Base-by-base conservation (phyloP, 2,113 vertebrate genomes). In the Arvicanthis niloticus region DNA sequence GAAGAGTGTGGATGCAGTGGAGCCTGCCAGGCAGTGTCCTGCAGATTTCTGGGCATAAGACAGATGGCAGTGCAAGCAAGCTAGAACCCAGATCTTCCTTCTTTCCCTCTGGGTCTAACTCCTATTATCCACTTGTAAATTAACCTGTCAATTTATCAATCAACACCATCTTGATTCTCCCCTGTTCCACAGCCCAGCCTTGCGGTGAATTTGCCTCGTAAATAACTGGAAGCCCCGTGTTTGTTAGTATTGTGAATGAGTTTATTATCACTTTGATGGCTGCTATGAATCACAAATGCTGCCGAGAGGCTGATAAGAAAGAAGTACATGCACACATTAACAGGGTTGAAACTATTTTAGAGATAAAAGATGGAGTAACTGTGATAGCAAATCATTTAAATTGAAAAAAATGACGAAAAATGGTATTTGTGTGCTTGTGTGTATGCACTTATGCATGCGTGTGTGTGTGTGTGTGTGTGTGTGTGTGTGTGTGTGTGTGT, bases 71-170 rank as follows among this genome's bases (percentile, higher is more conserved):
- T 99, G 99, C 99, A 99, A 99, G 97, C 99, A 99, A 99, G 97
- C 99, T 98, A 99, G 99, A 99, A 98, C 98, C 85, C 42, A 98
- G 97, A 96, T 95, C 98, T 94, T 97, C 96, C 85, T 97, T 93
- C 97, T 96, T 98, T 99, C 98, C 99, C 99, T 99, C 98, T 98
- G 99, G 99, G 99, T 99, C 99, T 99, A 99, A 99, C 99, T 99
- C 99, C 99, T 99, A 99, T 99, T 99, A 99, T 99, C 99, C 99
- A 99, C 99, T 99, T 98, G 99, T 99, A 99, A 99, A 99, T 99
- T 99, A 99, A 99, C 99, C 99, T 99, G 99, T 99, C 99, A 99
- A 99, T 99, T 99, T 99, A 99, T 99, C 99, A 99, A 99, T 99
- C 99, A 99, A 99, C 99, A 99, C 99, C 99, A 99, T 99, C 99